Evolutionary conservation across 2,888 invertebrate species (phyloP).

Genomic region (Nomada ferruginata): DNA sequence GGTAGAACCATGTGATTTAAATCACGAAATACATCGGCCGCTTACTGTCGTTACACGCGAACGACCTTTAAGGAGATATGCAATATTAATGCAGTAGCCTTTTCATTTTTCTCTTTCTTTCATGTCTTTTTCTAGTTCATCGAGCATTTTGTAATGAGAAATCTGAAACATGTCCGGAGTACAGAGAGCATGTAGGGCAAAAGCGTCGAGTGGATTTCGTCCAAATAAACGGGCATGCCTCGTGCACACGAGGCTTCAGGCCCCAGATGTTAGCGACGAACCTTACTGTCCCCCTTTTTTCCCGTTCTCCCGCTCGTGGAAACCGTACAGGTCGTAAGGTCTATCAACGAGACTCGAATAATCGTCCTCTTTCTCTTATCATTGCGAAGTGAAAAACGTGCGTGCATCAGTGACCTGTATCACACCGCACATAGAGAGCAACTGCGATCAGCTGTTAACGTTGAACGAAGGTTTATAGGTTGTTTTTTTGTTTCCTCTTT

Average conservation of each 20-base stretch:
- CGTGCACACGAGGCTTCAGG: conserved; percentile 64
- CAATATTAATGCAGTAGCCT: background rate
- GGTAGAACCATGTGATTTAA: conserved; percentile 30
- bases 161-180: conserved; percentile 25
- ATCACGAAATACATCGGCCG: background rate
- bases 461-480: conserved; percentile 58
- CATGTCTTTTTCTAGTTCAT: background rate
- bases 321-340: conserved; percentile 59
- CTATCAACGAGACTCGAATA: conserved; percentile 40
- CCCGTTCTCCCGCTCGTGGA: conserved; percentile 54
- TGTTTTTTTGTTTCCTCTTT: conserved; percentile 5
- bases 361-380: conserved; percentile 40
- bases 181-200: conserved; percentile 26
- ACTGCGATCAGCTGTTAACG: conserved; percentile 70
- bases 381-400: conserved; percentile 41
- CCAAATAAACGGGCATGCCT: conserved; percentile 33
- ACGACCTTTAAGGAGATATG: conserved; percentile 24
- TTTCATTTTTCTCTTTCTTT: background rate
- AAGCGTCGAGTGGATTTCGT: conserved; percentile 23
- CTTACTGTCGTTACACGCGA: conserved; percentile 4
- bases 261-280: conserved; percentile 62
- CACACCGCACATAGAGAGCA: conserved; percentile 29
- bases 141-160: background rate
- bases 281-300: conserved; percentile 50
- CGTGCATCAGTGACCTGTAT: conserved; percentile 30